Evolutionary conservation across 2,113 vertebrate genomes (phyloP), one percentile per base, ranked within the genome.

Genomic region (Atractosteus spatula): DNA sequence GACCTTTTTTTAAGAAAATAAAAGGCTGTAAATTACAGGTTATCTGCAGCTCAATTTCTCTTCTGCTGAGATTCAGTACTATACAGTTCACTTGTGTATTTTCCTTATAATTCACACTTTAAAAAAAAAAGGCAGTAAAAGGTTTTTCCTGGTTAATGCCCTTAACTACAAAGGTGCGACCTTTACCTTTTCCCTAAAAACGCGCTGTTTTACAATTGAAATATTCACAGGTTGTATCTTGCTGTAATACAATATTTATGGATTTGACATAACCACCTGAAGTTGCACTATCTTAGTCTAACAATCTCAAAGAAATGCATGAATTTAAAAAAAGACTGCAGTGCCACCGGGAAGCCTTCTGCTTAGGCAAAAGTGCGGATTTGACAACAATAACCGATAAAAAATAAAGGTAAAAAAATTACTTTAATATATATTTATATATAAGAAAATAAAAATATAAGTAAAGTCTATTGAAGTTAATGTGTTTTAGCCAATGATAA

Each of bases 341-440:
- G 87, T 85, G 88, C 81, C 79, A 78, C 76, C 70, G 74, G 77
- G 69, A 71, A 79, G 78, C 80, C 84, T 80, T 51, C 17, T 44
- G 29, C 61, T 17, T 54, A 78, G 82, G 77, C 81, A 86, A 86
- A 29, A 89, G 84, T 87, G 86, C 85, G 83, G 77, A 80, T 29
- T 76, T 76, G 79, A 57, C 67, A 63, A 12, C 17, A 29, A 13
- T 59, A 51, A 10, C 5, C 8, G 8, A 5, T 51, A 5, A 7
- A 51, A 51, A 51, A 51, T 51, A 51, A 51, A 51, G 47, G 47
- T 51, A 11, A 51, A 4, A 59, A 59, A 59, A 63, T 13, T 41
- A 47, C 66, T 69, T 62, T 73, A 73, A 72, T 74, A 77, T 55
- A 47, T 68, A 54, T 47, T 70, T 72, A 59, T 75, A 68, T 43